Conservation (phyloP, 2,888 invertebrate genomes). For the Leuctra nigra region DNA sequence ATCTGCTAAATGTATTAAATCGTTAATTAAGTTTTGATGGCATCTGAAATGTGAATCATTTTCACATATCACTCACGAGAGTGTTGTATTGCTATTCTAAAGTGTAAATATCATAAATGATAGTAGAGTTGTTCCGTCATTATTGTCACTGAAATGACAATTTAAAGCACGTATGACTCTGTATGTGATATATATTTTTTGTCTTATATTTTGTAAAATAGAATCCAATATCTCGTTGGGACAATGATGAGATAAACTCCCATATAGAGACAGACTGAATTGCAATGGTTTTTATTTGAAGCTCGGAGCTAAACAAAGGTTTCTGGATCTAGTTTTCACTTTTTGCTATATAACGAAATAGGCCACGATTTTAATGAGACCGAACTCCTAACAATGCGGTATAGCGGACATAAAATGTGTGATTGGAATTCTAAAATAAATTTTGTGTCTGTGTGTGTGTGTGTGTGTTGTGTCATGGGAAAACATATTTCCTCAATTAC, state of each 20-base stretch:
- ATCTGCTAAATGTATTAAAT: too few species aligned
- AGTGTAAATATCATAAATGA: constrained; percentile 3
- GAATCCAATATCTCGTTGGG: constrained; percentile 15
- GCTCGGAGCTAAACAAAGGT: constrained; percentile 1
- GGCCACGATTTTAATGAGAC: neutral
- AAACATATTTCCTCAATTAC: constrained; percentile 11
- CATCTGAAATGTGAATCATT: too few species aligned
- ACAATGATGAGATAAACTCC: constrained; percentile 7
- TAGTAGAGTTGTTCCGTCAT: neutral
- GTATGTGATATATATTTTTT: too few species aligned
- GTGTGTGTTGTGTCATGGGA: too few species aligned
- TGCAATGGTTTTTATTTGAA: constrained; percentile 7
- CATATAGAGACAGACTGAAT: constrained; percentile 13
- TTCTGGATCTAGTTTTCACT: constrained; percentile 2
- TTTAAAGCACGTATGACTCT: constrained; percentile 12
- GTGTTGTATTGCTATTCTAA: constrained; percentile 10
- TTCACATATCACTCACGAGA: neutral
- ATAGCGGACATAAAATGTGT: neutral
- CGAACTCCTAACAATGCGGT: neutral
- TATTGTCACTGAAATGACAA: constrained; percentile 11
- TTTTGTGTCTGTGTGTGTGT: neutral
- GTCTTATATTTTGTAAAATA: constrained; percentile 14
- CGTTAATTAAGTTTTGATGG: too few species aligned
- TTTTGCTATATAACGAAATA: neutral
- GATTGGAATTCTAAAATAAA: constrained; percentile 1